Conservation (phyloP, 2,888 invertebrate genomes). For the Ceramica pisi region DNA sequence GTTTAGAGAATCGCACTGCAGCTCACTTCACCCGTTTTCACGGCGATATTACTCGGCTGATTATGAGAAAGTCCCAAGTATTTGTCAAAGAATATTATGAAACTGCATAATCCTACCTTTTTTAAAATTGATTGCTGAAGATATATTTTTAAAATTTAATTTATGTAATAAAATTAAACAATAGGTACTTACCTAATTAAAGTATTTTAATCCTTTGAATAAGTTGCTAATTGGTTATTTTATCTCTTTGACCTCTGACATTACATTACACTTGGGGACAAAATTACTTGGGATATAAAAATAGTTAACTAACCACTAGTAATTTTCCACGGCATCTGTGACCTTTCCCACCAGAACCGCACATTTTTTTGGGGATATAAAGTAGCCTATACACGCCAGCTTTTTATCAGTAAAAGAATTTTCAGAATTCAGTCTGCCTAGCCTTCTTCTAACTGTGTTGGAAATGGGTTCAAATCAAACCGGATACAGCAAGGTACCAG, state of each 20-base stretch:
- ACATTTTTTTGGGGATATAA: too few relatives aligned
- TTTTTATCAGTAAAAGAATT: background rate
- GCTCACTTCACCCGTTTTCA: too few relatives aligned
- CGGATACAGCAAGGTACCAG: too few relatives aligned
- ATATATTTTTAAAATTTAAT: background rate
- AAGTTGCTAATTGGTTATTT: slow-evolving; percentile 13
- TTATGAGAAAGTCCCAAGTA: background rate
- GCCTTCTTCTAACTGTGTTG: too few relatives aligned
- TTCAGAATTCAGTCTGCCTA: background rate
- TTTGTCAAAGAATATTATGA: background rate
- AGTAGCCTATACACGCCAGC: too few relatives aligned
- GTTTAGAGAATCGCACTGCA: too few relatives aligned
- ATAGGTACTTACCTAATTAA: background rate
- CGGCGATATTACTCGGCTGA: too few relatives aligned
- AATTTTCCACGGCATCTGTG: background rate
- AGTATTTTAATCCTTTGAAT: background rate
- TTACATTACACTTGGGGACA: background rate
- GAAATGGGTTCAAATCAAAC: too few relatives aligned
- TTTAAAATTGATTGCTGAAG: background rate
- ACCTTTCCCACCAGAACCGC: background rate
- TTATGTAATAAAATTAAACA: slow-evolving; percentile 1
- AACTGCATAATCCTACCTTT: background rate
- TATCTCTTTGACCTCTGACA: background rate
- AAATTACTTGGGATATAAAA: background rate
- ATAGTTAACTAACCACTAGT: background rate